Conservation (phyloP, 1,140 invertebrate genomes). For the Drosophila ercepeae region DNA sequence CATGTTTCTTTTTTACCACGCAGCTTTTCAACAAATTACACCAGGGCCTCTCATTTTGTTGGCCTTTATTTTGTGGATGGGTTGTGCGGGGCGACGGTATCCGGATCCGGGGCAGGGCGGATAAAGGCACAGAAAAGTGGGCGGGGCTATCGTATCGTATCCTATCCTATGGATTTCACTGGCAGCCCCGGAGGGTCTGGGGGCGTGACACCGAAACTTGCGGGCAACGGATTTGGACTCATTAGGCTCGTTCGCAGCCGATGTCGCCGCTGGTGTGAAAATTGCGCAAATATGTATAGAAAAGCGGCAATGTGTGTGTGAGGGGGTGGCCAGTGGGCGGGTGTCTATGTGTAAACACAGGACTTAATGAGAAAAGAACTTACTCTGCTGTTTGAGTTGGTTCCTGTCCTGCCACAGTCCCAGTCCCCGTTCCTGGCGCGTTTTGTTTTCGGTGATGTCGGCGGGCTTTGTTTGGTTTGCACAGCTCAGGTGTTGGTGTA, state of each 20-base stretch:
- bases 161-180: constrained; percentile 12
- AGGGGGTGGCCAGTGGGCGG: constrained; percentile 18
- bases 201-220: constrained; percentile 46
- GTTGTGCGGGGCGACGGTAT: not conserved
- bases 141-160: constrained; percentile 11
- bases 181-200: not conserved
- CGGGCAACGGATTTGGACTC: constrained; percentile 75
- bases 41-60: constrained; percentile 10
- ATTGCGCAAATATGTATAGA: constrained; percentile 53
- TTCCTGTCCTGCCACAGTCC: constrained; percentile 2
- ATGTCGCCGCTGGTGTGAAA: constrained; percentile 68
- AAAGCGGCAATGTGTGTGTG: constrained; percentile 9
- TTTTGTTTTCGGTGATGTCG: constrained; percentile 42
- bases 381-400: constrained; percentile 72
- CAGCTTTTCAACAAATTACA: constrained; percentile 77
- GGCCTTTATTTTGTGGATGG: constrained; percentile 8
- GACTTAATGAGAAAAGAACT: constrained; percentile 81
- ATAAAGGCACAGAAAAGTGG: constrained; percentile 12
- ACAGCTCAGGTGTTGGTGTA: constrained; percentile 14
- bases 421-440: constrained; percentile 9
- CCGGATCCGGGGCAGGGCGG: not conserved
- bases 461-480: constrained; percentile 52
- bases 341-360: constrained; percentile 64
- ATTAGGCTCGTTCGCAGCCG: constrained; percentile 56
- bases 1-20: constrained; percentile 61